Base-by-base conservation (phyloP, 1,140 invertebrate genomes). In the Brachystomella parvula region DNA sequence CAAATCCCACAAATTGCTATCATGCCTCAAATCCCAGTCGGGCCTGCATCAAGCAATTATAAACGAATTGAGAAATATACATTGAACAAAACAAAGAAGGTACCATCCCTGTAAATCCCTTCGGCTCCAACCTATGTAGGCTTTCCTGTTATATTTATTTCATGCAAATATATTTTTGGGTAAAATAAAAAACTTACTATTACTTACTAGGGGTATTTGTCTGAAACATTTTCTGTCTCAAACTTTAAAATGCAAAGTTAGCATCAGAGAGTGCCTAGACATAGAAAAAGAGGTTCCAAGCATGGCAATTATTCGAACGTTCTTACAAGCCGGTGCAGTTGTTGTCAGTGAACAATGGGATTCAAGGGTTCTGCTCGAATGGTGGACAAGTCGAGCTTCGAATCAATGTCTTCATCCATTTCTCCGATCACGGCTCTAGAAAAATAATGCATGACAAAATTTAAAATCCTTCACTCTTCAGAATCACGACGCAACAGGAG, bases 351-450 rank as follows among this genome's bases (percentile, higher is more conserved):
- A 66, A 87, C 83, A 71, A 96, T 89, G 64, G 89, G 82, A 77
- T 89, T 90, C 66, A 96, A 79, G 21, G 92, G 92, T 79, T 96
- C 93, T 32, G 92, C 92, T 80, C 89, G 85, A 68, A 96, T 90
- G 71, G 85, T 86, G 26, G 85, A 82, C 71, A 95, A 83, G 78
- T 96, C 92, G 73, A 95, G 76, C 76, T 87, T 81, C 66, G 87
- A 86, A 78, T 96, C 93, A 69, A 92, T 82, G 71, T 90, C 88
- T 78, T 96, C 92, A 78, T 96, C 92, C 71, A 96, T 83, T 80
- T 94, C 88, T 64, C 93, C 93, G 68, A 96, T 88, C 61, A 96
- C 85, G 31, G 91, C 93, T 58, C 87, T 89, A 76, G 74, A 83
- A 81, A 67, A 59, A 73, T 62, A 71, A 24, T 33, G 60, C 30